Evolutionary conservation across 2,797 vertebrate species (phyloP), one percentile per base, ranked within the genome.

Genomic region (Valencia hispanica): DNA sequence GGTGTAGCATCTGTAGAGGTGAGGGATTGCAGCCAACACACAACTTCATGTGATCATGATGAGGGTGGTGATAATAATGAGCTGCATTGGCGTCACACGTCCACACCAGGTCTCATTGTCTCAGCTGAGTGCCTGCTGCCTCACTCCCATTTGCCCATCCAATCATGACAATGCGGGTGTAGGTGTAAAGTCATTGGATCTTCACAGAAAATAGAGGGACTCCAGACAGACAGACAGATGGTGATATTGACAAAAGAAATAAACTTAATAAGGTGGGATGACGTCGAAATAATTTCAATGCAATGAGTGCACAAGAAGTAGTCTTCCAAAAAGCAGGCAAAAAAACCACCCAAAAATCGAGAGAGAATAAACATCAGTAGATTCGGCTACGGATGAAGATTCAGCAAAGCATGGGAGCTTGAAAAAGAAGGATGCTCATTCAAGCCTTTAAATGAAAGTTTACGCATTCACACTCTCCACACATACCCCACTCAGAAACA

Each of bases 171-270:
- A 73, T 72, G 85, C 85, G 80, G 74, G 79, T 77, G 88, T 80
- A 36, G 73, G 75, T 77, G 79, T 74, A 69, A 86, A 88, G 81
- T 79, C 80, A 75, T 84, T 83, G 83, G 71, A 87, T 83, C 75
- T 74, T 79, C 70, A 71, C 74, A 84, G 68, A 70, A 73, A 83
- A 41, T 57, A 74, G 72, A 85, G 73, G 41, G 55, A 83, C 74
- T 84, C 72, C 77, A 84, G 75, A 70, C 66, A 82, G 74, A 86
- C 87, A 84, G 71, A 87, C 88, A 85, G 84, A 91, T 78, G 78
- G 82, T 75, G 78, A 87, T 87, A 88, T 85, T 84, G 80, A 83
- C 32, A 73, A 74, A 45, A 74, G 70, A 68, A 70, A 75, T 53
- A 72, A 50, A 75, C 72, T 79, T 80, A 69, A 87, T 63, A 72